Evolutionary conservation across 2,113 vertebrate genomes (phyloP), one percentile per base, ranked within the genome.

Genomic region (Alexandromys fortis): DNA sequence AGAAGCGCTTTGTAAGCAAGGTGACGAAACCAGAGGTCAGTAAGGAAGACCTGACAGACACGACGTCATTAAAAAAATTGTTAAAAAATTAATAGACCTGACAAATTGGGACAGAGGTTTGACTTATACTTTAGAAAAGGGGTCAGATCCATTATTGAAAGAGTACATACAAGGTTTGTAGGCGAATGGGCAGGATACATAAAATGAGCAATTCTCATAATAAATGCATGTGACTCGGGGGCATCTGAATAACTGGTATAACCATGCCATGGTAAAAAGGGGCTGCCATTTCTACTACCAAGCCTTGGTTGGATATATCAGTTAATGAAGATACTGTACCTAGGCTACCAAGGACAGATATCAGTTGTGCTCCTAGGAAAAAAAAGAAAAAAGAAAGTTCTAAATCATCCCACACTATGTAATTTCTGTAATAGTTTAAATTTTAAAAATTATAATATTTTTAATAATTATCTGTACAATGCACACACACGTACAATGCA

Each of bases 121-220:
- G 52, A 88, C 67, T 92, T 90, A 85, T 52, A 77, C 79, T 76
- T 78, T 17, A 33, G 42, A 72, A 87, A 67, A 68, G 65, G 28
- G 45, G 94, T 79, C 70, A 26, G 49, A 47, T 19, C 63, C 65
- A 77, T 87, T 79, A 87, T 91, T 88, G 55, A 95, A 92, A 75
- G 78, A 77, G 61, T 30, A 5, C 47, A 63, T 65, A 55, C 5
- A 94, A 88, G 45, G 83, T 90, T 85, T 92, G 79, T 30, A 94
- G 65, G 89, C 90, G 95, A 77, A 78, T 68, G 67, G 33, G 76
- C 38, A 82, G 94, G 93, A 90, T 19, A 91, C 75, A 52, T 58
- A 94, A 97, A 91, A 86, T 73, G 95, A 89, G 7, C 12, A 68
- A n/a, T 78, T 91, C 12, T 63, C 42, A 76, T 89, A 92, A 81